Evolutionary conservation across 2,113 vertebrate species (phyloP), one percentile per base, ranked within the genome.

Genomic region (Gambusia affinis): DNA sequence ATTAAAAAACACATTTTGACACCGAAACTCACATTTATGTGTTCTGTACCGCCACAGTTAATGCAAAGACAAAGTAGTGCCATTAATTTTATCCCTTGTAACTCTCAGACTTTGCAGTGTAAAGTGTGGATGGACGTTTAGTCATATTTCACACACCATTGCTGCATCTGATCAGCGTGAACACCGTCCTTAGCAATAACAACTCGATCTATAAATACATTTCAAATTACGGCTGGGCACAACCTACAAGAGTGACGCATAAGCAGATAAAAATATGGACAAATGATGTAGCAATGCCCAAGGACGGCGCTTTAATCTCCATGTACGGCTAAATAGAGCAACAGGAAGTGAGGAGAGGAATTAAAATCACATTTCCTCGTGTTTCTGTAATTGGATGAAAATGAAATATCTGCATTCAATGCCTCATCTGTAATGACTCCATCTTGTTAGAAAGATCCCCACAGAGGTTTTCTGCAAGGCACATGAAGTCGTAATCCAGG

Each of bases 341-440:
- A 37, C 76, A 67, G 84, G 81, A 83, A 78, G 73, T 62, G 30
- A 27, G 11, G 35, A 35, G 60, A 61, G 72, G 62, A 73, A 63
- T 74, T 51, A 65, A 87, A 84, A 82, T 80, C 60, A 1, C 64
- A 87, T 88, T 88, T 86, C 67, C 78, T 54, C 0, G 61, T 51
- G 0, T 66, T 30, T 27, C 44, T 54, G 54, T 88, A 90, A 89
- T 88, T 75, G 54, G 75, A 91, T 91, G 57, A 87, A 75, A 71
- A 79, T 82, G 81, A 91, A 72, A 76, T 66, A 89, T 88, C 72
- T 42, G 29, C 35, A 19, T 69, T 61, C 44, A 61, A 35, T 65
- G 51, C 37, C 6, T 1, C 37, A 62, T 79, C 60, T 64, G 33
- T 79, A 71, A 77, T 60, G 76, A 75, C 39, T 60, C 30, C 54